Evolutionary conservation across 2,797 vertebrate species (phyloP), one percentile per base, ranked within the genome.

Genomic region (Huso huso): DNA sequence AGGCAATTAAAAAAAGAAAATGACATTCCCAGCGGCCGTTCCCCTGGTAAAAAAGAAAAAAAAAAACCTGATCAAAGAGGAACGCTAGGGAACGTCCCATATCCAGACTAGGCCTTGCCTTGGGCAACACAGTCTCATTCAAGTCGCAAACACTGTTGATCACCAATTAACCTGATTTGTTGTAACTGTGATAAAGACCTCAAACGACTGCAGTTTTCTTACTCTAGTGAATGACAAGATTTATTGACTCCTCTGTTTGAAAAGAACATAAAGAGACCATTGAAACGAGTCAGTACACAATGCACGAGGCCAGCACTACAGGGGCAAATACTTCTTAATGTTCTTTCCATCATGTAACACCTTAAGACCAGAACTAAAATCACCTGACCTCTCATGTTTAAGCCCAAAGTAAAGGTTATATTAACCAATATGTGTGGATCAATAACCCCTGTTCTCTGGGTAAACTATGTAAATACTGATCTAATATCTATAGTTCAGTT

Each of bases 101-200:
- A 86, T 87, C 83, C 82, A 89, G 90, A 90, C 87, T 77, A 83
- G 90, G 88, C 84, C 86, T 90, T 89, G 94, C 94, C 89, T 84
- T 88, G 86, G 92, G 93, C 94, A 84, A 90, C 78, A 65, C 83
- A 90, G 91, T 87, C 93, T 95, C 93, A 95, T 97, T 96, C 95
- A 89, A 94, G 89, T 86, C 92, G 87, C 82, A 90, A 91, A 92
- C 91, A 87, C 91, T 82, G 92, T 91, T 96, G 96, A 99, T 99
- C 94, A 93, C 87, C 94, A 96, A 96, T 99, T 98, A 99, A 97
- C 93, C 94, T 93, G 93, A 94, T 95, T 97, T 97, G 94, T 93
- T 88, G 86, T 78, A 88, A 87, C 87, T 92, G 90, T 94, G 91
- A 93, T 94, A 92, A 90, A 90, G 88, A 90, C 88, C 86, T 90